Evolutionary conservation across 2,113 vertebrate genomes (phyloP), one percentile per base, ranked within the genome.

Genomic region (Probosciger aterrimus): DNA sequence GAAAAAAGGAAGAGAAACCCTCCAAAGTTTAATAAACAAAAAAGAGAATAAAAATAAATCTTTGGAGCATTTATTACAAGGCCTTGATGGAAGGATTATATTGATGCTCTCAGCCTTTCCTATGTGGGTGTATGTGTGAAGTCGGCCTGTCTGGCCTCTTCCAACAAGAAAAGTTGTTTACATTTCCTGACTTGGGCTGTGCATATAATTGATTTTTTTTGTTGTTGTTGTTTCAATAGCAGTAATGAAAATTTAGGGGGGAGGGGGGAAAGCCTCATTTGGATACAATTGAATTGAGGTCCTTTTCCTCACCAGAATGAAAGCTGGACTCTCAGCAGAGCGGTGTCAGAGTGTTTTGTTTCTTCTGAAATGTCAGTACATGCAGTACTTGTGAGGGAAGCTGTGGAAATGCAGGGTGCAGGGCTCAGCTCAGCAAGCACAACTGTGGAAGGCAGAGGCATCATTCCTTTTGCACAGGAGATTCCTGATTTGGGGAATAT

Each of bases 1-100:
- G 64, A 76, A 96, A 94, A 95, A 95, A 92, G 93, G 88, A 93
- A 96, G 94, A 95, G 89, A 96, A 97, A 82, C 80, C 60, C 93
- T 96, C 95, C 96, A 95, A 96, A 97, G 97, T 98, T 98, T 97
- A 98, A 97, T 98, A 98, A 98, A 98, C 98, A 98, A 92, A 83
- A 97, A 97, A 95, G 93, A 91, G 97, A 98, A 98, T 98, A 97
- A 98, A 98, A 98, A 98, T 98, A 98, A 98, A 98, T 98, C 97
- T 98, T 96, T 35, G 87, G 92, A 97, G 96, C 88, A 87, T 97
- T 98, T 98, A 97, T 98, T 98, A 97, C 96, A 96, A 96, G 93
- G 85, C 57, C 77, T 93, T 71, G 90, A 94, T 96, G 96, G 95
- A 97, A 96, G 86, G 92, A 95, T 95, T 96, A 96, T 94, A 95